phyloP scores from a whole-genome alignment of 2,797 vertebrate species.

The Aphelocoma californica region DNA sequence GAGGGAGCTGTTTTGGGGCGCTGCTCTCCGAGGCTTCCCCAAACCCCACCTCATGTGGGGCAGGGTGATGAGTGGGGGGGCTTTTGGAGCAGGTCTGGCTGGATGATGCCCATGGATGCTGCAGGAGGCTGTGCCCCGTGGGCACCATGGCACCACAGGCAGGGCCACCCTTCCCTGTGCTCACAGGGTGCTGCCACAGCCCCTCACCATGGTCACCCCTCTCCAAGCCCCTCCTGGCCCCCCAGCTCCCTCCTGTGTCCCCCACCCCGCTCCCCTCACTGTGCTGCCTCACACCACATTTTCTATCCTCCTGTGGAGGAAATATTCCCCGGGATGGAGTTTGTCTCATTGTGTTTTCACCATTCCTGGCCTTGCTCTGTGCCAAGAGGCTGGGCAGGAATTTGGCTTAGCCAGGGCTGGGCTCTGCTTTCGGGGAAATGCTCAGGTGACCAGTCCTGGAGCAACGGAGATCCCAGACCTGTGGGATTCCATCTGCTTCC shows the following conservation, averaged over 20 bases:
- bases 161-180: background rate
- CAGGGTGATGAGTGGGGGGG: rapidly evolving
- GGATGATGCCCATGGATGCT: rapidly evolving
- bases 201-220: rapidly evolving
- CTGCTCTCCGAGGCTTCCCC: background rate
- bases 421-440: background rate
- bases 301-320: background rate
- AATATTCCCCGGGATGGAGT: background rate
- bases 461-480: rapidly evolving
- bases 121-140: background rate
- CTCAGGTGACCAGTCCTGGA: rapidly evolving
- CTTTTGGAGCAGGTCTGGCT: background rate
- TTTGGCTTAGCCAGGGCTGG: background rate
- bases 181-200: background rate
- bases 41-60: rapidly evolving
- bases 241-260: background rate
- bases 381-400: background rate
- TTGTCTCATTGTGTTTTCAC: background rate
- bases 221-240: rapidly evolving
- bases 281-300: background rate
- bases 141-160: rapidly evolving
- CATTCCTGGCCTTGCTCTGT: background rate
- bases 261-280: background rate
- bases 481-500: background rate
- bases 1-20: background rate